Percentiles rank a stretch among this genome's conserved stretches.
These are phyloP conservation scores for Dendrolimus pini DNA, from an alignment of 2,888 invertebrate genomes.

Conservation along the genomic window DNA sequence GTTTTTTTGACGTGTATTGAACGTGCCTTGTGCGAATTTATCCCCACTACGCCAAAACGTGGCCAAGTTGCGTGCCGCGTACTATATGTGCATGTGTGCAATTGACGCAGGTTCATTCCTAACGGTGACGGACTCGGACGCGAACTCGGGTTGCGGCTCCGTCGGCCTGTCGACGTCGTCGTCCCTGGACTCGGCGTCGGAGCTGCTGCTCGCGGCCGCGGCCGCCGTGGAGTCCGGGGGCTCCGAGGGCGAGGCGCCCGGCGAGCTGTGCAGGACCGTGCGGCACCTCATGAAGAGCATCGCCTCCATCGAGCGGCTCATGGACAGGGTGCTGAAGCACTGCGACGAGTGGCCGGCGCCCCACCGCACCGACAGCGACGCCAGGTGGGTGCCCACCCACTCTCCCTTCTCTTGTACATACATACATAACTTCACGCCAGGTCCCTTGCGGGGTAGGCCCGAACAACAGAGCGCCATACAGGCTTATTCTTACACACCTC, in stretches of 20 bases:
- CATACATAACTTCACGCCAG: too few species aligned
- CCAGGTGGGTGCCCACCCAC: constrained; percentile 25
- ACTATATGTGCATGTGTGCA: too few species aligned
- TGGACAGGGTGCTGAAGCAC: constrained; percentile 59
- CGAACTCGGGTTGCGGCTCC: constrained; percentile 33
- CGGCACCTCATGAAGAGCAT: constrained; percentile 58
- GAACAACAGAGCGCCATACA: too few species aligned
- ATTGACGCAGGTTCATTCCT: constrained; percentile 14
- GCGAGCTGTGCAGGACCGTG: constrained; percentile 45
- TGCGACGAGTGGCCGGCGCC: constrained; percentile 53
- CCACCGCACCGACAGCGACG: constrained; percentile 9
- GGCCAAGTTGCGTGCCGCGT: too few species aligned
- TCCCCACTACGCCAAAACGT: too few species aligned
- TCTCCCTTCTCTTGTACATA: too few species aligned
- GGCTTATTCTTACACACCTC: too few species aligned
- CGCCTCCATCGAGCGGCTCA: constrained; percentile 60
- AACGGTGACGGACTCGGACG: constrained; percentile 47
- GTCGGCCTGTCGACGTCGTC: constrained; percentile 42
- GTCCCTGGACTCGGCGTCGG: constrained; percentile 43
- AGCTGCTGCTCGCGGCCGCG: constrained; percentile 43
- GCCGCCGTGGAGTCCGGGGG: constrained; percentile 39
- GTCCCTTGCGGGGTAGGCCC: too few species aligned
- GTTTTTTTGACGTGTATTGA: too few species aligned
- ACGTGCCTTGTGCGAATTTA: too few species aligned
- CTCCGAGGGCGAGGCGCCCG: constrained; percentile 28